These are phyloP conservation scores for Cynodonichthys magdalenae DNA, from an alignment of 2,797 vertebrate species.

Conservation along the genomic window DNA sequence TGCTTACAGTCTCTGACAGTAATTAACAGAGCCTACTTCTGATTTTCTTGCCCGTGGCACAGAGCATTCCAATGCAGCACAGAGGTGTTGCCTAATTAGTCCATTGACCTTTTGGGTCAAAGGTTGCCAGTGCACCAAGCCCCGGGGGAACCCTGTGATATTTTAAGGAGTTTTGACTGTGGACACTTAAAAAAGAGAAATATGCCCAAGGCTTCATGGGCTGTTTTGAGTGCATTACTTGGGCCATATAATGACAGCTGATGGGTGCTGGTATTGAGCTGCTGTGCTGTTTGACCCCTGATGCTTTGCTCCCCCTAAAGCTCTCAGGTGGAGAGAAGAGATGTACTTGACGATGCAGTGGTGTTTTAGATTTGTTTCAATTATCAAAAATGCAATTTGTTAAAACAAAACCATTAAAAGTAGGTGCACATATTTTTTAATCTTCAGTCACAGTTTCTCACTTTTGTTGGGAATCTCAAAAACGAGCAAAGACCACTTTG, in stretches of 20 bases:
- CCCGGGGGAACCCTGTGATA: conserved; percentile 67
- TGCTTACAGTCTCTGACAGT: conserved; percentile 50
- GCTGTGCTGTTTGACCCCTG: conserved; percentile 42
- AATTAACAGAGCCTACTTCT: conserved; percentile 54
- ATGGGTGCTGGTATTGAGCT: conserved; percentile 60
- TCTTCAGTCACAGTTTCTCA: no score
- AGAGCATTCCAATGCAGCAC: conserved; percentile 71
- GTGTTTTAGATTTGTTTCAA: no score
- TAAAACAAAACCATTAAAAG: no score
- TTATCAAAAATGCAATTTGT: no score
- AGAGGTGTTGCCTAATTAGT: conserved; percentile 82
- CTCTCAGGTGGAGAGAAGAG: conserved; percentile 36
- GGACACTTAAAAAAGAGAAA: conserved; percentile 69
- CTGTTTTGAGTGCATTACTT: conserved; percentile 62
- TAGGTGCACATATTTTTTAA: no score
- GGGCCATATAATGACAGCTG: conserved; percentile 68
- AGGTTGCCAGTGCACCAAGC: conserved; percentile 61
- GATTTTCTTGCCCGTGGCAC: conserved; percentile 54
- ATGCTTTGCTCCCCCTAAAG: conserved; percentile 28
- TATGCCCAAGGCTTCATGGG: conserved; percentile 43
- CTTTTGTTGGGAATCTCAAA: no score
- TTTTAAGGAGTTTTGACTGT: conserved; percentile 73
- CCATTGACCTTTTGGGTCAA: conserved; percentile 67
- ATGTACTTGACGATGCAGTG: not conserved
- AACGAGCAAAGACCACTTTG: not conserved